Evolutionary conservation across 53 echinoderm and acorn worm genomes (phyloP), one percentile per base, ranked within the genome.

Genomic region (Holothuria scabra): DNA sequence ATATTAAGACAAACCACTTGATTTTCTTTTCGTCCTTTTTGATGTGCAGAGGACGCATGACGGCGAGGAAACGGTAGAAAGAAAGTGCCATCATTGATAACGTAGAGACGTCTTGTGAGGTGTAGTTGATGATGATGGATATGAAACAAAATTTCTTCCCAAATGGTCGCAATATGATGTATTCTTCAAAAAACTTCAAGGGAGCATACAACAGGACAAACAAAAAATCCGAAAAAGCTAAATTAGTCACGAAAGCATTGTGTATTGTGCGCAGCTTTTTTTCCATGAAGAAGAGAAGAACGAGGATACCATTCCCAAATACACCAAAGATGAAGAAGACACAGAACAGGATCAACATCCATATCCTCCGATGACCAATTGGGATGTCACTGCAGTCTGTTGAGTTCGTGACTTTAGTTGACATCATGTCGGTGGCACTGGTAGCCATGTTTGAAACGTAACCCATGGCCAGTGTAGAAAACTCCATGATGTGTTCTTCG

Each of bases 241-340:
- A 35, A 35, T 69, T 69, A 10, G 69, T 69, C 2, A 69, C 69
- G 37, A 69, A 69, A 18, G 69, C 69, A 30, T 69, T 69, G 69
- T 69, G 35, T 11, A 35, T 69, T 9, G 35, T 44, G 13, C 69
- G 69, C 44, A 69, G 19, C 6, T 69, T 69, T 35, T 69, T 69
- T 23, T 69, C 34, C 37, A 11, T 69, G n/a, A 69, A 44, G 30
- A 69, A 69, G 4, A 69, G 69, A 19, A 34, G 6, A 6, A 69
- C 69, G 37, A 69, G 44, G 35, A 69, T 69, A n/a, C 69, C 69
- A 44, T 69, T 69, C 5, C 69, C 69, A 23, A 69, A 33, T 11
- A 69, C 26, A 13, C 69, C 69, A 69, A 69, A 44, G 20, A 44
- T 12, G 69, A 69, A 69, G 24, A 30, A 28, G 19, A 66, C 12